Base-by-base conservation (phyloP, 2,888 invertebrate genomes). In the Bursaphelenchus okinawaensis region DNA sequence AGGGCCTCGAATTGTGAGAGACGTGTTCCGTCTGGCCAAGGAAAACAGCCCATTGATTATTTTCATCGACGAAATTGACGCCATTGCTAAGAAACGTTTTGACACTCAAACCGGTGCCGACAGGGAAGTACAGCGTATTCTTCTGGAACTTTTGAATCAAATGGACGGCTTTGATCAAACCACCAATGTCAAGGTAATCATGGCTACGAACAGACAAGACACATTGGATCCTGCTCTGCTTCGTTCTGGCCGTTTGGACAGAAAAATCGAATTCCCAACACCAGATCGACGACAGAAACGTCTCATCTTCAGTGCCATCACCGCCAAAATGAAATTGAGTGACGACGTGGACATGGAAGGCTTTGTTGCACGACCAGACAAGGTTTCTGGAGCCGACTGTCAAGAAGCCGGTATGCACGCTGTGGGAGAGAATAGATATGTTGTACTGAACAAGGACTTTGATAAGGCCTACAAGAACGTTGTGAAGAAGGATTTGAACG, bases 391-490 rank as follows among this genome's bases (percentile, higher is more conserved):
- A 24, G 98, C 98, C 23, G 98, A 99, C 82, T 96, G 96, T 83
- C 98, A 99, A 85, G 98, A 99, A 87, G 98, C 98, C 68, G 98
- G 98, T 75, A 99, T 98, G 98, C 96, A 98, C 83, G 98, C 98
- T 3, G 96, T 99, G 0, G 87, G 98, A 65, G 98, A 99, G 85
- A 99, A 98, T 87, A 90, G 98, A 79, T 95, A 99, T 84, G 94
- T 98, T 75, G 96, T 99, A 4, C 87, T 99, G 63, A 91, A 93
- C 7, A 99, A 99, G 86, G 98, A 99, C 86, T 98, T 98, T 82
- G 98, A 99, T 84, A 98, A 98, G 84, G 98, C 95, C 40, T 98
- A 99, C 87, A 99, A 98, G 84, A 96, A 95, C 83, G 96, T 96
- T 83, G 94, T 94, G 83, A 96, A 96, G 86, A 98, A 99, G 84